Base-by-base conservation (phyloP, 2,888 invertebrate species). In the Dastarcus helophoroides region DNA sequence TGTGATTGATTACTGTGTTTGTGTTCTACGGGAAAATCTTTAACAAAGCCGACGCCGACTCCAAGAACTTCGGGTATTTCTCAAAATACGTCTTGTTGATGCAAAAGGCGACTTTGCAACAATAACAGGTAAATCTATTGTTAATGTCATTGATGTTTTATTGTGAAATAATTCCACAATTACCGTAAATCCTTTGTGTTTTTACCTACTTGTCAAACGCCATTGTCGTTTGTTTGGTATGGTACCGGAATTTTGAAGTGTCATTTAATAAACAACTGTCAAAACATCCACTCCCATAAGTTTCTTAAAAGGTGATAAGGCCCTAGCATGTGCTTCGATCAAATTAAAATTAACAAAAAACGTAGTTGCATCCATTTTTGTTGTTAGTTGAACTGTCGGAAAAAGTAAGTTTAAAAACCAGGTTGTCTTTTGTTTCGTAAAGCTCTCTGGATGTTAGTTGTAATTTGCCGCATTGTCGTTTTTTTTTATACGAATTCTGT, bases 21-120 rank as follows among this genome's bases (percentile, higher is more conserved):
- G 58, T 71, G 67, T 68, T 64, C 66, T 68, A 67, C 65, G 60
- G 63, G 67, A 65, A 63, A 67, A 65, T 68, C 68, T 65, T 66
- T 49, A 53, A 53, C 55, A 54, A 57, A 57, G 60, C 61, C 66
- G 71, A 71, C 67, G 71, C 71, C 72, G 72, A 69, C 66, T 63
- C 60, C 60, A 50, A 43, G 56, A 62, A 61, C 64, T 62, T 62
- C 42, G 38, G 48, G 64, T 65, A 62, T 55, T 54, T 51, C 56
- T 52, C 53, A 59, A 58, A 62, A 56, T 63, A 55, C 56, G 56
- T 49, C 53, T 48, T 52, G 57, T 56, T 59, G 52, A 56, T 55
- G 56, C 44, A 48, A 42, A 43, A 46, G 38, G 48, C 42, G 44
- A 40, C 41, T 43, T 40, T 43, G 40, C 48, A 48, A 45, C 45